Percentiles rank a stretch among this genome's conserved stretches.
Evolutionary conservation across 37 sponge, comb jelly and placozoan species (phyloP).

Genomic region (Oscarella lobularis): DNA sequence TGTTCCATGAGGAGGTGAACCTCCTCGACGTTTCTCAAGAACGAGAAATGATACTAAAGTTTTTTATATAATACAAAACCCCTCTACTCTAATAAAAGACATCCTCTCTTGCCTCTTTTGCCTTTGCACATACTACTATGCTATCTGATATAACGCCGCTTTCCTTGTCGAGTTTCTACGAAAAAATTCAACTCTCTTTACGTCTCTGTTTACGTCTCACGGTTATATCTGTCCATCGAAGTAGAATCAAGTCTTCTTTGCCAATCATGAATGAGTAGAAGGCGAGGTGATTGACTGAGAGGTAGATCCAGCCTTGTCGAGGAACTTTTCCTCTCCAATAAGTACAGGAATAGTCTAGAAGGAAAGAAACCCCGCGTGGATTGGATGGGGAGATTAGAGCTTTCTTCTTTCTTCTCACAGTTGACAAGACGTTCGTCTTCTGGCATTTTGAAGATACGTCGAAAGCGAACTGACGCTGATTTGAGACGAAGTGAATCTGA

Average conservation of each 20-base stretch:
- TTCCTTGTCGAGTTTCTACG: neutral
- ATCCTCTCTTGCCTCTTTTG: neutral
- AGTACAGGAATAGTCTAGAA: slow-evolving; percentile 70
- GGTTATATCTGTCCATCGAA: slow-evolving; percentile 65
- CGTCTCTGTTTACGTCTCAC: slow-evolving; percentile 22
- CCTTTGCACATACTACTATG: neutral
- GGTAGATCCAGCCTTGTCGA: slow-evolving; percentile 90
- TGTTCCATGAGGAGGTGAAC: slow-evolving; percentile 58
- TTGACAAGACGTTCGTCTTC: slow-evolving; percentile 78
- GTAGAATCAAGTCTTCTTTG: slow-evolving; percentile 34
- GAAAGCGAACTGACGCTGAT: slow-evolving; percentile 52
- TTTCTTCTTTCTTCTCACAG: slow-evolving; percentile 27
- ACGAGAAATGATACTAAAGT: slow-evolving; percentile 26
- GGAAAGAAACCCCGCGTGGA: neutral
- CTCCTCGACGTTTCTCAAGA: slow-evolving; percentile 42
- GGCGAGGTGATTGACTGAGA: slow-evolving; percentile 73
- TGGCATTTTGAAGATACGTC: slow-evolving; percentile 58
- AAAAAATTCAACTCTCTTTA: neutral
- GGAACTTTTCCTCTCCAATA: slow-evolving; percentile 74
- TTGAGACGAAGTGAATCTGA: slow-evolving; percentile 49
- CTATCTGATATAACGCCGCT: neutral
- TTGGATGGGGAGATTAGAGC: neutral
- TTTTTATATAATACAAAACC: too few relatives aligned
- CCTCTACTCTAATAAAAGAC: too few relatives aligned
- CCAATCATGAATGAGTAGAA: slow-evolving; percentile 89